phyloP scores from a whole-genome alignment of 2,797 vertebrate species.

The Ambastaia sidthimunki region DNA sequence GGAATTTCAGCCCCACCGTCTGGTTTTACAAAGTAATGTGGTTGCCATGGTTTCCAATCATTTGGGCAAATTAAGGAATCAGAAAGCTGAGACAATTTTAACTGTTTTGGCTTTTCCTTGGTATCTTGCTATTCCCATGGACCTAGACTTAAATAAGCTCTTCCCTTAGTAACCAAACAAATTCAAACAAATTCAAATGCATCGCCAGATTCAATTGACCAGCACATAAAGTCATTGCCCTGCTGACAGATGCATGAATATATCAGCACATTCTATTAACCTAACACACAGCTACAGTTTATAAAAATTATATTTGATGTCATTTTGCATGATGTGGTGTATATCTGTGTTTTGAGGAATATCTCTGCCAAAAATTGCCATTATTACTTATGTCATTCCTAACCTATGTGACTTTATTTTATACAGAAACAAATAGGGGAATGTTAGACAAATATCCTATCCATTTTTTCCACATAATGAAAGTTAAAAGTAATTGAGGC shows the following conservation, averaged over 20 bases:
- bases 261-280: neutral
- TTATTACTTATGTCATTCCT: too few relatives aligned
- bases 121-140: slow-evolving; percentile 7
- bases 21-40: slow-evolving; percentile 24
- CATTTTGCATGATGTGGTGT: neutral
- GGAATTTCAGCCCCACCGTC: slow-evolving; percentile 30
- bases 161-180: slow-evolving; percentile 13
- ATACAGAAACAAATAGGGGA: too few relatives aligned
- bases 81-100: slow-evolving; percentile 34
- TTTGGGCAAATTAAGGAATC: slow-evolving; percentile 38
- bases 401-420: too few relatives aligned
- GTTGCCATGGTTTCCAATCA: slow-evolving; percentile 43
- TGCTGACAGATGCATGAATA: slow-evolving; percentile 17
- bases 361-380: neutral
- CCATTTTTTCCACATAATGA: too few relatives aligned
- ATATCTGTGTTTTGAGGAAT: neutral
- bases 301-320: neutral
- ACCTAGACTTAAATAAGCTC: neutral
- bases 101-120: slow-evolving; percentile 7
- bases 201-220: slow-evolving; percentile 3
- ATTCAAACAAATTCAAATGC: slow-evolving; percentile 23
- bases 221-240: neutral
- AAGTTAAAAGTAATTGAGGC: too few relatives aligned
- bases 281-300: neutral
- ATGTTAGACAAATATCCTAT: too few relatives aligned